Base-by-base conservation (phyloP, 2,888 invertebrate species). In the Sphaeridia pumilis region DNA sequence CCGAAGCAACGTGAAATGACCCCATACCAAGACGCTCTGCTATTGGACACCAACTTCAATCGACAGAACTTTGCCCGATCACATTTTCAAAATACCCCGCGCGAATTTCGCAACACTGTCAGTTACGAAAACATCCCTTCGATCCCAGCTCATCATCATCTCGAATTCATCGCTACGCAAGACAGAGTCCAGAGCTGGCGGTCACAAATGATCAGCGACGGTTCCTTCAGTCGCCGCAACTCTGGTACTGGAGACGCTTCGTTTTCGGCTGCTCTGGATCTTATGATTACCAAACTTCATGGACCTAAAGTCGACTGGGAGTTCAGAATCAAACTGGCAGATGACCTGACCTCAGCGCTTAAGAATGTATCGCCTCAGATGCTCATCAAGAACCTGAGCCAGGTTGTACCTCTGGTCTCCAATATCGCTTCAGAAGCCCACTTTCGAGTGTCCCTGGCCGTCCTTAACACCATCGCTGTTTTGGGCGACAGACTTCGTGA, bases 401-500 rank as follows among this genome's bases (percentile, higher is more conserved):
- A 62, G 54, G 48, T 60, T 22, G 58, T 62, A 14, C 62, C 62
- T 3, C 48, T 62, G 7, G 55, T 62, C 22, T 60, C 62, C 2
- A 54, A 60, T 14, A 54, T 62, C 2, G 58, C 60, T 36, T 56
- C 60, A 1, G 62, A 59, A 34, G 51, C 54, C 27, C 58, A 60
- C 44, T 62, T 62, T 49, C 53, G 58, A 10, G 58, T 58, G 17
- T 56, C 57, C 28, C 54, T 62, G 2, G 57, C 62, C 31, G 59
- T 60, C 34, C 54, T 62, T 17, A 60, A 57, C 22, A 56, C 60
- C 10, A 58, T 62, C 21, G 60, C 57, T 43, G 49, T 57, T 4
- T 50, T 62, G 28, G 54, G 57, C 12, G 59, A 62, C 27, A 48
- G 60, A 28, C 49, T 62, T 28, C 42, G 56, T 25, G 60, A 61